Evolutionary conservation across 2,113 vertebrate genomes (phyloP), one percentile per base, ranked within the genome.

Genomic region (Etheostoma cragini): DNA sequence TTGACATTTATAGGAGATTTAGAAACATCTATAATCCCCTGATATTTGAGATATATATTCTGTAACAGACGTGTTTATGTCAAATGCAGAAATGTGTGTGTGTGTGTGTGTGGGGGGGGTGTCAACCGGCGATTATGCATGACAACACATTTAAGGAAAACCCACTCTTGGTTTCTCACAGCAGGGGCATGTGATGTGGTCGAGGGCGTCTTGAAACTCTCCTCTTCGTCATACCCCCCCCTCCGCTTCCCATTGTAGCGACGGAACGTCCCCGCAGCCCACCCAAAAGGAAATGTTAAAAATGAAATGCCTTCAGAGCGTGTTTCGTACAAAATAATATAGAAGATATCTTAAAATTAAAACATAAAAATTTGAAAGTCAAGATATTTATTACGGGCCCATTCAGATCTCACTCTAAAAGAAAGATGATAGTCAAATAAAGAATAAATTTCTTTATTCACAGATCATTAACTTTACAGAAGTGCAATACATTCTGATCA

Each of bases 161-260:
- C 84, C 88, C 85, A 91, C 87, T 82, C 68, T 76, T 7, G 0
- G 1, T 45, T 71, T 65, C 16, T 54, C 30, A 75, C 63, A 74
- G 74, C 33, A 42, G 65, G 54, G 46, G 46, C n/a, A 33, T 3
- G 24, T 47, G 54, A 13, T 66, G 69, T 16, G 19, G 46, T 30
- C 24, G 69, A 71, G 22, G 13, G 3, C 22, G 17, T 45, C 17
- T 57, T 68, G 4, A 10, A n/a, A 16, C 45, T 11, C 45, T 45
- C 30, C 52, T 1, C 30, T 46, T 74, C 64, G 33, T 90, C 83
- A 81, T 12, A 45, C 42, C 64, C 47, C 81, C 81, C n/a, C 58
- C 85, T 75, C 69, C 5, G 2, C 19, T 89, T 92, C 90, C 87
- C 91, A 63, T 45, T 74, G 73, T 3, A 64, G 63, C 46, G 68